Evolutionary conservation across 2,113 vertebrate species (phyloP), one percentile per base, ranked within the genome.

Genomic region (Taxidea taxus): DNA sequence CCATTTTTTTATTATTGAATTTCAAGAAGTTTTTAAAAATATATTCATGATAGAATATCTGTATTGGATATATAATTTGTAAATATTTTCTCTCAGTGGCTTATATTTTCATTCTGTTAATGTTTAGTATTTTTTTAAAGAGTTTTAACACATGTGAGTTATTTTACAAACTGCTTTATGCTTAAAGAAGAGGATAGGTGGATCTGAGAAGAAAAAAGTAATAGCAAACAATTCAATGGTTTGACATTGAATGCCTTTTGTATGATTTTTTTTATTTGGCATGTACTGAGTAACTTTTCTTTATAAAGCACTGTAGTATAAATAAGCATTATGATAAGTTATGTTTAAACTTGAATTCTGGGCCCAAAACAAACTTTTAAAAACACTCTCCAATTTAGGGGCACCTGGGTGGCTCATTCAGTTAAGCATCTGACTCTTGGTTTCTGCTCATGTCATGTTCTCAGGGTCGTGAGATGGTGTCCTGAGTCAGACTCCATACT

Each of bases 301-400:
- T 18, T 83, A 37, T 77, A 89, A 82, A 90, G 3, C 34, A 87
- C 42, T 94, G 14, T 68, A 82, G 27, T 66, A 82, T 87, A 90
- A 83, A 82, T 92, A 92, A 77, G 27, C n/a, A 78, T 25, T 39
- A 44, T 90, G 85, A 27, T 83, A 92, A 95, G 49, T 87, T 56
- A 83, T 68, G 42, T 97, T 97, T 92, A 96, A 92, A 70, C 34
- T 94, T 95, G 31, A 83, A 91, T 93, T 87, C 29, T 54, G 3
- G 23, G 12, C 37, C 60, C 80, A 16, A 72, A 31, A 11, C 37
- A 93, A 51, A 62, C 29, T 81, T 94, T 95, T 34, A 2, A 85
- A 77, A 93, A 39, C 29, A 51, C 25, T 47, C 14, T 92, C 11
- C 27, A 72, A 37, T 87, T 70, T 94, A 80, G 51, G 90, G 58